These are phyloP conservation scores for Hormiphora californensis DNA, from an alignment of 37 sponge, comb jelly and placozoan species.

Conservation along the genomic window DNA sequence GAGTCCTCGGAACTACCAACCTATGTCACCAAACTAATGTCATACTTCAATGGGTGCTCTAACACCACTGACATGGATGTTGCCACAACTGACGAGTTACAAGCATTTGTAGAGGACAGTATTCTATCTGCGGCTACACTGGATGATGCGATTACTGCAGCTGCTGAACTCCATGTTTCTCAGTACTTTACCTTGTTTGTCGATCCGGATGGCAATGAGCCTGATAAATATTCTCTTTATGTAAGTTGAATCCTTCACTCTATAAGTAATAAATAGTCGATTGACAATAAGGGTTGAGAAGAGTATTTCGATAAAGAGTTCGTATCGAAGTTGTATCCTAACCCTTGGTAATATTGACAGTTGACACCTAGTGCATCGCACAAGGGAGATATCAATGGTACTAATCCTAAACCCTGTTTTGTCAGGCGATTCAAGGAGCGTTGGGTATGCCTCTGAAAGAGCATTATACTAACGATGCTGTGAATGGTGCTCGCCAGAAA, in stretches of 20 bases:
- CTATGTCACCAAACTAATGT: neutral
- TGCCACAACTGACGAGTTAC: neutral
- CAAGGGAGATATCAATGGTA: neutral
- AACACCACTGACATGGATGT: neutral
- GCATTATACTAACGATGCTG: neutral
- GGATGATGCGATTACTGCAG: neutral
- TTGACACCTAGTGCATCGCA: neutral
- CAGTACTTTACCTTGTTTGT: too few species aligned
- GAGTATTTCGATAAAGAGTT: too few species aligned
- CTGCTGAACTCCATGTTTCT: too few species aligned
- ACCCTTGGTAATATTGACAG: neutral
- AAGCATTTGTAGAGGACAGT: neutral
- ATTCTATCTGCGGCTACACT: neutral
- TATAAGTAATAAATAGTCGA: too few species aligned
- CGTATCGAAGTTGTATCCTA: neutral
- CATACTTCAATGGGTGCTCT: neutral
- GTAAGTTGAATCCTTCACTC: too few species aligned
- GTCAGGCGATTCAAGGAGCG: constrained; percentile 4
- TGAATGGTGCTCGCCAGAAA: too few species aligned
- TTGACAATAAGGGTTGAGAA: too few species aligned
- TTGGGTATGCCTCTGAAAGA: neutral
- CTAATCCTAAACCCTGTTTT: neutral
- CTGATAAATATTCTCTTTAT: too few species aligned
- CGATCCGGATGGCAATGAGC: too few species aligned
- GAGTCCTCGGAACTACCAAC: neutral